Evolutionary conservation across 2,113 vertebrate genomes (phyloP).

Genomic region (Poeciliopsis occidentalis): DNA sequence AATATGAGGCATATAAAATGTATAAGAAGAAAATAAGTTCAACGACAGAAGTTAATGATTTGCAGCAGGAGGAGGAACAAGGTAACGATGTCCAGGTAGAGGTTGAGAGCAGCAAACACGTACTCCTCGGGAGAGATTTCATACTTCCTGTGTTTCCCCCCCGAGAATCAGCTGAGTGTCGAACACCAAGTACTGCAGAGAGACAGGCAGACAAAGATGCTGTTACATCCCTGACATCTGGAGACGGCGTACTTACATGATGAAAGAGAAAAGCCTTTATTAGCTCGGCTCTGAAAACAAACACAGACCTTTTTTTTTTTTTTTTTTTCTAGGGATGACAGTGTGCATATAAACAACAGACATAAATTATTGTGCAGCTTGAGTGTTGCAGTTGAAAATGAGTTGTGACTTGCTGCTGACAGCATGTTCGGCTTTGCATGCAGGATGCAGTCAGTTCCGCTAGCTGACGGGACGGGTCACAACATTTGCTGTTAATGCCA

Average conservation of each 20-base stretch:
- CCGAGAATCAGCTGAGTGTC: constrained; percentile 85
- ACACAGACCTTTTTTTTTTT: constrained; percentile 24
- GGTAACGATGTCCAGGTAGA: constrained; percentile 83
- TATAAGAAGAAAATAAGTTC: constrained; percentile 4
- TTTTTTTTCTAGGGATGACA: constrained; percentile 1
- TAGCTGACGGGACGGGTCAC: constrained; percentile 60
- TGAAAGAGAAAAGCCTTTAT: constrained; percentile 14
- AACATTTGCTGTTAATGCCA: constrained; percentile 69
- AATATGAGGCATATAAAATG: too few relatives aligned
- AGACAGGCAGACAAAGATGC: constrained; percentile 28
- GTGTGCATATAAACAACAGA: constrained; percentile 32
- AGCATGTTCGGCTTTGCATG: constrained; percentile 43
- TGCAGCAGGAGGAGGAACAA: constrained; percentile 83
- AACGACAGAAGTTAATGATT: constrained; percentile 68
- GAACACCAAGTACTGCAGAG: constrained; percentile 80
- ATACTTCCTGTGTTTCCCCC: constrained; percentile 76
- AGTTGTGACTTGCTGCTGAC: constrained; percentile 51
- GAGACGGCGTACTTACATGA: constrained; percentile 7
- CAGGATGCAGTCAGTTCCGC: constrained; percentile 42
- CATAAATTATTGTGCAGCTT: constrained; percentile 31
- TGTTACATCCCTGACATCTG: constrained; percentile 17
- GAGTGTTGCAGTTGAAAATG: constrained; percentile 23
- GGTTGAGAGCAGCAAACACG: constrained; percentile 83
- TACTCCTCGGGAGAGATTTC: constrained; percentile 83
- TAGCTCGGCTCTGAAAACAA: constrained; percentile 8